phyloP scores from a whole-genome alignment of 2,797 vertebrate genomes.

The Paratrypauchen microcephalus region DNA sequence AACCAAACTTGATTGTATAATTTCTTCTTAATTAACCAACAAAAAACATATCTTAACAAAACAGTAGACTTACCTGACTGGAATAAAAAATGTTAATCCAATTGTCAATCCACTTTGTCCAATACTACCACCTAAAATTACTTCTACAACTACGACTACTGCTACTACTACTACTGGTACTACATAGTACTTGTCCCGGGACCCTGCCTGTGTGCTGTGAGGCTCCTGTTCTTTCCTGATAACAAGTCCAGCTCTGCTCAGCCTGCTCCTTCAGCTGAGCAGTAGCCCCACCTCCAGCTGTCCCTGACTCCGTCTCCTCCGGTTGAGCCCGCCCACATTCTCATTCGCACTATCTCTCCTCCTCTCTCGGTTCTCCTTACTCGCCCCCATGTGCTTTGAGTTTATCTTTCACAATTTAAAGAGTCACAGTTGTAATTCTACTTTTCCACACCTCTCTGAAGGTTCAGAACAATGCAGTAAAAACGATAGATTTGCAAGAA shows the following conservation, averaged over 20 bases:
- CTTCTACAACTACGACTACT: slow-evolving; percentile 17
- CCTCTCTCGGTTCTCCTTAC: slow-evolving; percentile 39
- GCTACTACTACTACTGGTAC: neutral
- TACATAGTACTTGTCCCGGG: slow-evolving; percentile 15
- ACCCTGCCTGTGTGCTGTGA: slow-evolving; percentile 15
- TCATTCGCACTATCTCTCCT: slow-evolving; percentile 22
- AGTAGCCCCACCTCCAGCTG: neutral
- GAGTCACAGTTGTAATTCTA: no score
- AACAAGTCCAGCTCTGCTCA: slow-evolving; percentile 15
- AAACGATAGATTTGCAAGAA: no score
- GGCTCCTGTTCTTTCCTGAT: slow-evolving; percentile 59
- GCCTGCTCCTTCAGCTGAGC: slow-evolving; percentile 8
- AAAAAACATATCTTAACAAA: neutral
- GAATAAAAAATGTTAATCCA: slow-evolving; percentile 23
- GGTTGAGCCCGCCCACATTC: neutral
- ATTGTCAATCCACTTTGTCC: slow-evolving; percentile 33
- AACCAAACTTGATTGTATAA: neutral
- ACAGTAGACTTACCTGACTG: slow-evolving; percentile 39
- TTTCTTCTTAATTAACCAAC: neutral
- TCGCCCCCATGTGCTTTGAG: slow-evolving; percentile 7
- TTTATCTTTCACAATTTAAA: no score
- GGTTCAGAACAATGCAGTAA: no score
- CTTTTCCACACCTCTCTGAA: no score
- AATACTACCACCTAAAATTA: neutral
- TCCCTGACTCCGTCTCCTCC: neutral